Base-by-base conservation (phyloP, 2,888 invertebrate genomes). In the Rhabditoides inermis region DNA sequence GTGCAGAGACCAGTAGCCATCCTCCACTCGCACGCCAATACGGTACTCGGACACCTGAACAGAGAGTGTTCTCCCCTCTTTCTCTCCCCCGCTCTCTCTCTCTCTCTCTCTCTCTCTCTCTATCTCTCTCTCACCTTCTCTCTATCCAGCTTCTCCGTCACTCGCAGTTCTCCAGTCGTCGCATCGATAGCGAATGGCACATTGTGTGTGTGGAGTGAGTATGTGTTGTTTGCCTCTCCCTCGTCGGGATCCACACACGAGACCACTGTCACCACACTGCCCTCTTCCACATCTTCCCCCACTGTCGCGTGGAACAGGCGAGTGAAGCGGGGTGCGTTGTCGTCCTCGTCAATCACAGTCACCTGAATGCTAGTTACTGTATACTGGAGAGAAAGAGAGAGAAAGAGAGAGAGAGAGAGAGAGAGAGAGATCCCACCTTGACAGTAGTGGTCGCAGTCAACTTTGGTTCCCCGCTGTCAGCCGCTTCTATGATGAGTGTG, bases 251-350 rank as follows among this genome's bases (percentile, higher is more conserved):
- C 67, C 7, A 57, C 51, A 7, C 63, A 65, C 15, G 51, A 45
- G 22, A 67, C 5, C 2, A 26, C 23, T 10, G 1, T n/a, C 7
- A 18, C 15, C 15, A 27, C 22, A 22, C 28, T 22, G 35, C 4
- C 26, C 15, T 55, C 52, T 6, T 5, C n/a, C 15, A 49, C 35
- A 49, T 67, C 60, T 50, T 68, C 68, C n/a, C 47, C 28, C 22
- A 68, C 53, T 18, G 58, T 55, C 5, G 55, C 62, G 46, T 61
- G 60, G 48, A 66, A 65, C 3, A 68, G 58, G 44, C 65, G 50
- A 5, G 65, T 60, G 77, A 92, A 92, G 47, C 86, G 82, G 0
- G 92, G 92, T 72, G 89, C 87, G 78, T 92, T 91, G 78, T 94
- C 92, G 78, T 95, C 94, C 49, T 88, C 86, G 79, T 95, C 95